phyloP scores from a whole-genome alignment of 2,797 vertebrate genomes.

The Phyllotis vaccarum region DNA sequence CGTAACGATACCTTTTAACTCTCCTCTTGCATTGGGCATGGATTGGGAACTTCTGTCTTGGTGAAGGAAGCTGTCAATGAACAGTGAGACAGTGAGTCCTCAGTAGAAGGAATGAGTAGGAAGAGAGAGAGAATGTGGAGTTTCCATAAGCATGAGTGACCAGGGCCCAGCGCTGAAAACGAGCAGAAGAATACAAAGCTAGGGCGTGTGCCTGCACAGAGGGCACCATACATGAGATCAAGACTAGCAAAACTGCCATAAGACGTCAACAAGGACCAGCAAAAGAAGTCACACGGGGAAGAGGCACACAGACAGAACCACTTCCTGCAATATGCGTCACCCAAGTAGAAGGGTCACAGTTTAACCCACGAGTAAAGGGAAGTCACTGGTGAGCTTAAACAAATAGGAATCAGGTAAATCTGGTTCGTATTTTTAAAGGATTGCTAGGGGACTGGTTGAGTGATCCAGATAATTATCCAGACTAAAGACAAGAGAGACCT shows the following conservation, averaged over 20 bases:
- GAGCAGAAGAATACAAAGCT: neutral
- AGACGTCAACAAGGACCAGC: neutral
- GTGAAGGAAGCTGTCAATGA: neutral
- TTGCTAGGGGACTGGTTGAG: neutral
- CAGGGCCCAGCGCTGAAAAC: neutral
- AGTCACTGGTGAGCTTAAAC: neutral
- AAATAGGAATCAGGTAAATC: neutral
- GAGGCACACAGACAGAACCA: neutral
- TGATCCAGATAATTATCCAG: neutral
- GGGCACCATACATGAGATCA: neutral
- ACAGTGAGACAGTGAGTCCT: neutral
- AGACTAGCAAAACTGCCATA: neutral
- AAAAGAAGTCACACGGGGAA: neutral
- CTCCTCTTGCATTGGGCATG: neutral
- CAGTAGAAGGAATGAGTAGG: neutral
- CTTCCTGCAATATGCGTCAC: neutral
- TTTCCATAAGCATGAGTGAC: neutral
- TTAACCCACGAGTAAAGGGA: neutral
- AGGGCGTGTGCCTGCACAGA: neutral
- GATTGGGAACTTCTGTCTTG: neutral
- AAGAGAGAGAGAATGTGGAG: neutral
- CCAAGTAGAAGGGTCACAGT: neutral
- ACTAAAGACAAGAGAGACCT: neutral
- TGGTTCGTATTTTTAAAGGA: constrained; percentile 1
- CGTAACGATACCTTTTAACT: neutral